Evolutionary conservation across 2,113 vertebrate species (phyloP).

Genomic region (Forbesichthys agassizii): DNA sequence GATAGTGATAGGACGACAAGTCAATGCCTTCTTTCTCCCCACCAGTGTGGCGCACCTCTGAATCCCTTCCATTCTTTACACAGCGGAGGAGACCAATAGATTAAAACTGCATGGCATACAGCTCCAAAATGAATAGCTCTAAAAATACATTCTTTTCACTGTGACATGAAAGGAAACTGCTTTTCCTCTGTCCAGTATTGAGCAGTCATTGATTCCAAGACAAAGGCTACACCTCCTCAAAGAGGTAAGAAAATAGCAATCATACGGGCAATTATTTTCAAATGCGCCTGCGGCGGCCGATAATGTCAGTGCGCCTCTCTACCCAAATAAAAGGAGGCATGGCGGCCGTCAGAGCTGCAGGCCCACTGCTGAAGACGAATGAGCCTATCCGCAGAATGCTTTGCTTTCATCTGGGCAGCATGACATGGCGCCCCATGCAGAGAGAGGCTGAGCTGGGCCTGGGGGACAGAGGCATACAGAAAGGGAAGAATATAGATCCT

Average conservation of each 20-base stretch:
- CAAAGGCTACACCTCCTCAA: slow-evolving; percentile 79
- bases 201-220: slow-evolving; percentile 77
- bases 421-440: slow-evolving; percentile 66
- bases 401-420: slow-evolving; percentile 70
- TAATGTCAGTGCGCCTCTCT: slow-evolving; percentile 76
- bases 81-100: slow-evolving; percentile 64
- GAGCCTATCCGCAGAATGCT: slow-evolving; percentile 65
- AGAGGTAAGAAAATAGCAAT: slow-evolving; percentile 79
- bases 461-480: slow-evolving; percentile 51
- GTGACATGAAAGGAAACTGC: slow-evolving; percentile 77
- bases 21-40: slow-evolving; percentile 68
- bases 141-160: slow-evolving; percentile 78
- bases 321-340: slow-evolving; percentile 72
- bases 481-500: slow-evolving; percentile 60
- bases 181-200: slow-evolving; percentile 77
- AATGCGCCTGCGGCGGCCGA: slow-evolving; percentile 78
- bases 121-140: slow-evolving; percentile 70
- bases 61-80: slow-evolving; percentile 65
- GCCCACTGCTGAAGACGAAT: slow-evolving; percentile 70
- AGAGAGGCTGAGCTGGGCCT: slow-evolving; percentile 58
- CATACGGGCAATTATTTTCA: slow-evolving; percentile 80
- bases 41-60: slow-evolving; percentile 61
- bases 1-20: slow-evolving; percentile 71
- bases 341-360: slow-evolving; percentile 67
- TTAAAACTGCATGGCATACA: slow-evolving; percentile 75